Percentiles rank a stretch among this genome's conserved stretches.
These are phyloP conservation scores for human DNA, from an alignment of 2,113 vertebrate genomes.

Conservation along the genomic window GRCh38 chr9:75991001-75991500, in stretches of 20 bases:
- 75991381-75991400: neutral
- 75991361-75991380: neutral
- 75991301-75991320: neutral
- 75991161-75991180: neutral
- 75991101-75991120: neutral
- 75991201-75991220: neutral
- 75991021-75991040: neutral
- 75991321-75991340: neutral
- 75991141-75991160: neutral
- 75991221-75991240: neutral
- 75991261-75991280: neutral
- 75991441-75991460: neutral
- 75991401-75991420: neutral
- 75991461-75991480: neutral
- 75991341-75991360: neutral
- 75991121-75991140: neutral
- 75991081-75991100: neutral
- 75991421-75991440: neutral
- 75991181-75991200: neutral
- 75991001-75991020: neutral
- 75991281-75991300: neutral
- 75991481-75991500: slow-evolving; percentile 39
- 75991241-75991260: neutral
- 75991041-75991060: neutral
- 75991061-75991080: neutral